Percentiles rank a stretch among this genome's conserved stretches.
Conservation (phyloP, 1,140 invertebrate species). For the Ceratosolen fusciceps region DNA sequence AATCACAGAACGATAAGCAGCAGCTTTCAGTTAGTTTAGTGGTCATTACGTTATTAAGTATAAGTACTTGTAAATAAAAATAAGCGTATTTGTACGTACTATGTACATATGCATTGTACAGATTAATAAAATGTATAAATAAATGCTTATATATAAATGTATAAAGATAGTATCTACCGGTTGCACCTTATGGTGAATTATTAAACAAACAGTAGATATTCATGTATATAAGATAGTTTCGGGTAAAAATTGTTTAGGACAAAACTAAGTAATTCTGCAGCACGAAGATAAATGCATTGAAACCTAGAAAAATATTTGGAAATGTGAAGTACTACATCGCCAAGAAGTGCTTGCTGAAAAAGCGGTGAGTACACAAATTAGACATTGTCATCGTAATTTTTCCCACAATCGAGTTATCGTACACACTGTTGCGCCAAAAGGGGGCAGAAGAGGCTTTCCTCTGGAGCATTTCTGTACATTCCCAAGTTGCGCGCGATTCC, state of each 20-base stretch:
- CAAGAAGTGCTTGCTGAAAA: neutral
- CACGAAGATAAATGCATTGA: no score
- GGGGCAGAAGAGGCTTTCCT: no score
- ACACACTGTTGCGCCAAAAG: no score
- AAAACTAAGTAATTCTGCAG: neutral
- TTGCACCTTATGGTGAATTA: neutral
- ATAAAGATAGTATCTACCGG: neutral
- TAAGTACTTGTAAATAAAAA: slow-evolving; percentile 1
- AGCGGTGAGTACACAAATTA: slow-evolving; percentile 9
- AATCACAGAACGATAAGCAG: neutral
- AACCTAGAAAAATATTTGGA: neutral
- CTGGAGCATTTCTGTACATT: no score
- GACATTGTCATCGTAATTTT: neutral
- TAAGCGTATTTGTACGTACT: no score
- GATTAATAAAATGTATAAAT: neutral
- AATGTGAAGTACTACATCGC: neutral
- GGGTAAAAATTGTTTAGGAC: neutral
- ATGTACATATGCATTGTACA: no score
- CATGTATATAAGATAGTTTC: neutral
- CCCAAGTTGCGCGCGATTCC: neutral
- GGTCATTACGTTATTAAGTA: neutral
- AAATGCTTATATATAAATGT: neutral
- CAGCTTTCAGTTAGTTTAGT: neutral
- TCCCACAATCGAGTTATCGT: neutral
- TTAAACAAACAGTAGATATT: neutral